A percentile compares a stretch with the other conserved stretches of the same genome.
phyloP scores from a whole-genome alignment of 2,888 invertebrate species.

The Schrankia costaestrigalis region DNA sequence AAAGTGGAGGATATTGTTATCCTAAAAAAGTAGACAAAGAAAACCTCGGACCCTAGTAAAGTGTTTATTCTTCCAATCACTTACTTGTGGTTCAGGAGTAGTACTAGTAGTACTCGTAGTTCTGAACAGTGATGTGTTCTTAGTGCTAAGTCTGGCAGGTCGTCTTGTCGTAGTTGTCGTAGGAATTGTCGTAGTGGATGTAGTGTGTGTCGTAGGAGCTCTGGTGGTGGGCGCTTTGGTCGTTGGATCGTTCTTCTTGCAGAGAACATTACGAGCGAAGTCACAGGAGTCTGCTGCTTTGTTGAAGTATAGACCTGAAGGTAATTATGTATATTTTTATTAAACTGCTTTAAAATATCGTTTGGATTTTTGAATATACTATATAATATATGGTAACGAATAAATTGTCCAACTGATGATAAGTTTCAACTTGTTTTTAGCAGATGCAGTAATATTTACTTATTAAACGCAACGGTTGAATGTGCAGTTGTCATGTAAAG shows the following conservation, averaged over 20 bases:
- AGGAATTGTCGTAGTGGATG: slow-evolving; percentile 58
- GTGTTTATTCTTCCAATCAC: no score
- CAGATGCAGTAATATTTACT: no score
- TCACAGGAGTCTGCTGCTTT: slow-evolving; percentile 95
- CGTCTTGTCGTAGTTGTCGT: slow-evolving; percentile 59
- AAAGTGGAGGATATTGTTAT: no score
- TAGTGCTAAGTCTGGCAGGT: slow-evolving; percentile 66
- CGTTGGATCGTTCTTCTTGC: slow-evolving; percentile 83
- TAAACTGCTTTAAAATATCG: not conserved
- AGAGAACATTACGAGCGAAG: slow-evolving; percentile 92
- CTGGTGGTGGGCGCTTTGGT: slow-evolving; percentile 71
- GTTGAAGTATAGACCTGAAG: slow-evolving; percentile 91
- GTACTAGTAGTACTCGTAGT: slow-evolving; percentile 65
- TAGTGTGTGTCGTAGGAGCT: slow-evolving; percentile 55
- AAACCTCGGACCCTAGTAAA: no score
- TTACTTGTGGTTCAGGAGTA: slow-evolving; percentile 63
- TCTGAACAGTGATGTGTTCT: slow-evolving; percentile 61
- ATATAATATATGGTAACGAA: not conserved
- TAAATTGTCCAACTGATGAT: no score
- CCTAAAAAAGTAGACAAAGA: no score
- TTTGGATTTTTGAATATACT: no score
- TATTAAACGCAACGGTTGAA: no score
- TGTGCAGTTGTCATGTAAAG: no score
- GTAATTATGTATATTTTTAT: not conserved
- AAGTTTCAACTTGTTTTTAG: no score